phyloP scores from a whole-genome alignment of 2,888 invertebrate genomes.

The Agelastica alni region DNA sequence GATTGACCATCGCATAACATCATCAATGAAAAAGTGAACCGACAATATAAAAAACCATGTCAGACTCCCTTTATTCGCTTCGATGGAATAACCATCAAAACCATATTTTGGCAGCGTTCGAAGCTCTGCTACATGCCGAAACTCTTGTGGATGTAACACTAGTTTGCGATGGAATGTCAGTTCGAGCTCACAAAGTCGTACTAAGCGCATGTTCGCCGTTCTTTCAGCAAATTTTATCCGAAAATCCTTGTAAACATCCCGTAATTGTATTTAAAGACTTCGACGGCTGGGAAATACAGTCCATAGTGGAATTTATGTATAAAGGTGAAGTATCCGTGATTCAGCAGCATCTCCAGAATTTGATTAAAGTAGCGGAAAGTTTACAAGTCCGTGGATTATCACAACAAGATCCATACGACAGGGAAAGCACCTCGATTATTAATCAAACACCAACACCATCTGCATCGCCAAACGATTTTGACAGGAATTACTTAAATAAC shows the following conservation, averaged over 20 bases:
- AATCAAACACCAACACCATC: conserved; percentile 56
- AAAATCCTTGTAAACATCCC: conserved; percentile 92
- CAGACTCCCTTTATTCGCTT: conserved; percentile 84
- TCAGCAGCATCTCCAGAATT: conserved; percentile 79
- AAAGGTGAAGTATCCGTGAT: conserved; percentile 89
- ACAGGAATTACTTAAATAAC: conserved; percentile 46
- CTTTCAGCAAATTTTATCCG: conserved; percentile 85
- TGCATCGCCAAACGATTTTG: conserved; percentile 56
- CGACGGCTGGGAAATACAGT: conserved; percentile 85
- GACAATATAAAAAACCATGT: conserved; percentile 41
- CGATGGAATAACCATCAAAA: conserved; percentile 94
- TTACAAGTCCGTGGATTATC: conserved; percentile 61
- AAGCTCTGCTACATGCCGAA: conserved; percentile 84
- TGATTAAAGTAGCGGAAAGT: conserved; percentile 87
- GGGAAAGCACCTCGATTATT: conserved; percentile 49
- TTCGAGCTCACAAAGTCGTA: conserved; percentile 89
- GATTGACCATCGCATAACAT: conserved; percentile 45
- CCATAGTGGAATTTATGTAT: conserved; percentile 93
- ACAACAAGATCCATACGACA: conserved; percentile 46
- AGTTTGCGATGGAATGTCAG: conserved; percentile 83
- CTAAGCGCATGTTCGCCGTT: conserved; percentile 88
- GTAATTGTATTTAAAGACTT: conserved; percentile 91
- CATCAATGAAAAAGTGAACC: conserved; percentile 22
- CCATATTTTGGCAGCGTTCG: conserved; percentile 86
- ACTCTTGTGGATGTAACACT: conserved; percentile 88